Percentiles rank a stretch among this genome's conserved stretches.
These are phyloP conservation scores for Acanthaster planci DNA, from an alignment of 35 echinoderm and acorn worm genomes.

Conservation along the genomic window DNA sequence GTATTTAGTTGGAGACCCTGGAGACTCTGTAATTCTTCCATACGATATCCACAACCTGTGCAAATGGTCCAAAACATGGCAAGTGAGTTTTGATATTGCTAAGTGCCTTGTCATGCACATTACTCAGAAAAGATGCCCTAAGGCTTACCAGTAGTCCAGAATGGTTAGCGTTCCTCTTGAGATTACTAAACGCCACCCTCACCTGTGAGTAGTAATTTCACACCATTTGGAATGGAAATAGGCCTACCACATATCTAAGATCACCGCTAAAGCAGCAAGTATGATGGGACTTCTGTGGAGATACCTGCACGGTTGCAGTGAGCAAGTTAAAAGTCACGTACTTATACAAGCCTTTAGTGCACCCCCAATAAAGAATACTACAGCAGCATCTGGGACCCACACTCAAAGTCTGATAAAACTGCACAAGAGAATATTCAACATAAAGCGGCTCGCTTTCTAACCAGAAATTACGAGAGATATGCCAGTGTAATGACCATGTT, in stretches of 20 bases:
- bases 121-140: background rate
- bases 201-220: constrained; percentile 31
- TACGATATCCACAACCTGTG: background rate
- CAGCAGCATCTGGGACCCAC: background rate
- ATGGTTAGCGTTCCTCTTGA: background rate
- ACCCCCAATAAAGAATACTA: background rate
- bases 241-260: constrained; percentile 29
- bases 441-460: too few species aligned
- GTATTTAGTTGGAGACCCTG: too few species aligned
- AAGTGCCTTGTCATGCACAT: constrained; percentile 29
- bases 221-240: constrained; percentile 37
- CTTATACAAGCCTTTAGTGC: constrained; percentile 29
- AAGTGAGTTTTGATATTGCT: constrained; percentile 13
- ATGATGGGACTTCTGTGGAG: constrained; percentile 34
- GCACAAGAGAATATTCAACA: background rate
- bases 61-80: constrained; percentile 25
- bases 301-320: background rate
- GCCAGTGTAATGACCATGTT: background rate
- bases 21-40: constrained; percentile 19
- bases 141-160: background rate
- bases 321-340: constrained; percentile 20
- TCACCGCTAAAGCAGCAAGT: background rate
- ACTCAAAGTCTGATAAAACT: constrained; percentile 23
- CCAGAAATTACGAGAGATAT: too few species aligned
- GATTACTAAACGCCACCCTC: background rate